phyloP scores from a whole-genome alignment of 1,140 invertebrate species.

The Adoxophyes honmai region DNA sequence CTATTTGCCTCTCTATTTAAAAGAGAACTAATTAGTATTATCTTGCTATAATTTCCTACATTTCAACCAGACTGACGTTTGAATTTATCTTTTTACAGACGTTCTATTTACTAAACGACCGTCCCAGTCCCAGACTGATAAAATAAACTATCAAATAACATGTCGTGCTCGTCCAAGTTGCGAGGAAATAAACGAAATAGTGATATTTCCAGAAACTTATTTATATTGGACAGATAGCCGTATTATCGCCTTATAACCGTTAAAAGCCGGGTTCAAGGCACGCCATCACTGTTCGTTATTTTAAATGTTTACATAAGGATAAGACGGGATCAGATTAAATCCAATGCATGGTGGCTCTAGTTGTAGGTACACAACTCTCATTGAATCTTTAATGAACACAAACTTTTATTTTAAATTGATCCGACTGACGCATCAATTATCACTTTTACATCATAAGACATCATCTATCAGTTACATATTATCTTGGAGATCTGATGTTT shows the following conservation, averaged over 20 bases:
- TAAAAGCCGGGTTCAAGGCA: neutral
- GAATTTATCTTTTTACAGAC: neutral
- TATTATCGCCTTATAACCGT: conserved; percentile 1
- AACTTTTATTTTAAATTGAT: neutral
- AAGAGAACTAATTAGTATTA: neutral
- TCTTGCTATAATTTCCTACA: neutral
- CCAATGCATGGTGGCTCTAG: neutral
- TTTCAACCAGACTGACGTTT: neutral
- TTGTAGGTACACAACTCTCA: neutral
- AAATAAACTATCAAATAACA: neutral
- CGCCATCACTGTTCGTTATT: neutral
- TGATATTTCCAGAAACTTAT: conserved; percentile 9
- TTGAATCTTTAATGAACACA: neutral
- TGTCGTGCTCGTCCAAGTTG: neutral
- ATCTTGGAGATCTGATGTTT: neutral
- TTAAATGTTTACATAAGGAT: conserved; percentile 4
- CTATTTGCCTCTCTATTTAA: neutral
- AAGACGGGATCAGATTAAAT: neutral
- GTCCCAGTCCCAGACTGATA: neutral
- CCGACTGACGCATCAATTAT: neutral
- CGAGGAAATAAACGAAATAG: neutral
- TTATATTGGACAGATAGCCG: conserved; percentile 18
- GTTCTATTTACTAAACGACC: neutral
- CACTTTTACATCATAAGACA: neutral
- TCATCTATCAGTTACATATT: neutral